Conservation (phyloP, 2,113 vertebrate species). For the Aramus guarauna region DNA sequence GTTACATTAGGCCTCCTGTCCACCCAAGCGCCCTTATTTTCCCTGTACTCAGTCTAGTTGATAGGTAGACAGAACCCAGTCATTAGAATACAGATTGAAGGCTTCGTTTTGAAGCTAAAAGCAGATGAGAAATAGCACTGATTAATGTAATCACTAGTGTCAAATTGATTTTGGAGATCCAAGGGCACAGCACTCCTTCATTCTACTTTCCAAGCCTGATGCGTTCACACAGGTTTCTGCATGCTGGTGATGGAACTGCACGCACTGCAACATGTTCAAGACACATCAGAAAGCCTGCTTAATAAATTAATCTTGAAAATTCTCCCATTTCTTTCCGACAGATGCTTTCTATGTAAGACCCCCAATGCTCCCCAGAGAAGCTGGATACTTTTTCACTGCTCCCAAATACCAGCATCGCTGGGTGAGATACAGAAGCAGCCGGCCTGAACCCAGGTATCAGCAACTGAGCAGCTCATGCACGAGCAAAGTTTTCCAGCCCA, state of each 20-base stretch:
- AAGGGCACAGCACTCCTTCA: neutral
- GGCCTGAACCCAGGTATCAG: neutral
- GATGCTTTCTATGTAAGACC: neutral
- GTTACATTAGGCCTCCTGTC: neutral
- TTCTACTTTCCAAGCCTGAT: neutral
- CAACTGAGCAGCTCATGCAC: neutral
- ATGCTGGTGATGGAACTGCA: neutral
- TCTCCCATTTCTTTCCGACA: neutral
- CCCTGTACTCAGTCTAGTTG: neutral
- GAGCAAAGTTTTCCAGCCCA: neutral
- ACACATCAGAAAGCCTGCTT: neutral
- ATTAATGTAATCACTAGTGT: neutral
- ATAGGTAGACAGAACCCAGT: neutral
- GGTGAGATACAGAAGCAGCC: neutral
- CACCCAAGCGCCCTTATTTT: neutral
- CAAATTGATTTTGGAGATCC: neutral
- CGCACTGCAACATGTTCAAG: neutral
- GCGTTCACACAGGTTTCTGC: neutral
- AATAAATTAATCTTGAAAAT: neutral
- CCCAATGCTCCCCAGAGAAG: neutral
- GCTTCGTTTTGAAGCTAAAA: neutral
- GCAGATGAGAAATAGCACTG: neutral
- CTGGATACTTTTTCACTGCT: neutral
- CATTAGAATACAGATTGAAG: neutral
- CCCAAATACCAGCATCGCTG: fast-evolving